phyloP scores from a whole-genome alignment of 2,888 invertebrate species.

The Gasteruption jaculator region DNA sequence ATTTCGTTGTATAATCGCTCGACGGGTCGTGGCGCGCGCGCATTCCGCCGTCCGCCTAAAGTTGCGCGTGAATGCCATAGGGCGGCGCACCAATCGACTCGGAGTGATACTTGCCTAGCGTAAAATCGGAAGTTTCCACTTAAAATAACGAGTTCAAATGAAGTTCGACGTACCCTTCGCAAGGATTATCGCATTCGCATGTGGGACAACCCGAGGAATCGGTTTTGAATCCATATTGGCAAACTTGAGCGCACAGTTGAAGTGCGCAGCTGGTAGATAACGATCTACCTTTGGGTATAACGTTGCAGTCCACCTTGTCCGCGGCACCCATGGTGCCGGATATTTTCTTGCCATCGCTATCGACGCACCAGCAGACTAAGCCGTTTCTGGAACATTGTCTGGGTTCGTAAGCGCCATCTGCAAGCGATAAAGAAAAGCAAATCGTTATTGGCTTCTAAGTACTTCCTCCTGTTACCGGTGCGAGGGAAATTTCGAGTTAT shows the following conservation, averaged over 20 bases:
- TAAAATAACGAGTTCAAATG: neutral
- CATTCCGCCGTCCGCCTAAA: too few relatives aligned
- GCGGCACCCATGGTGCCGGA: conserved; percentile 77
- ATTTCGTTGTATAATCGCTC: too few relatives aligned
- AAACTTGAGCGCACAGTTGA: conserved; percentile 75
- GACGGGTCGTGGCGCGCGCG: too few relatives aligned
- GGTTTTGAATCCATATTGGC: conserved; percentile 79
- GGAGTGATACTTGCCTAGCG: neutral
- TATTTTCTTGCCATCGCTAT: conserved; percentile 69
- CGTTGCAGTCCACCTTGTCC: conserved; percentile 63
- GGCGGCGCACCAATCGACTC: too few relatives aligned
- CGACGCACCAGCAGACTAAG: conserved; percentile 85
- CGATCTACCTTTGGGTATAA: conserved; percentile 38
- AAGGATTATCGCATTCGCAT: conserved; percentile 83
- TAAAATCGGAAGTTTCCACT: neutral
- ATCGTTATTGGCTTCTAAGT: too few relatives aligned
- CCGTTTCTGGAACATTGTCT: conserved; percentile 81
- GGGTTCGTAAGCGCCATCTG: conserved; percentile 67
- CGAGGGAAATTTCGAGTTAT: too few relatives aligned
- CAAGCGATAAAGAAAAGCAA: too few relatives aligned
- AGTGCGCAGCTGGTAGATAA: conserved; percentile 57
- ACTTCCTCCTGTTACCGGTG: too few relatives aligned
- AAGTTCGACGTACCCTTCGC: conserved; percentile 61
- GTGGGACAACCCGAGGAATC: conserved; percentile 71
- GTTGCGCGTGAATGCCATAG: too few relatives aligned